Evolutionary conservation across 2,888 invertebrate species (phyloP).

Genomic region (Ariolimax columbianus): DNA sequence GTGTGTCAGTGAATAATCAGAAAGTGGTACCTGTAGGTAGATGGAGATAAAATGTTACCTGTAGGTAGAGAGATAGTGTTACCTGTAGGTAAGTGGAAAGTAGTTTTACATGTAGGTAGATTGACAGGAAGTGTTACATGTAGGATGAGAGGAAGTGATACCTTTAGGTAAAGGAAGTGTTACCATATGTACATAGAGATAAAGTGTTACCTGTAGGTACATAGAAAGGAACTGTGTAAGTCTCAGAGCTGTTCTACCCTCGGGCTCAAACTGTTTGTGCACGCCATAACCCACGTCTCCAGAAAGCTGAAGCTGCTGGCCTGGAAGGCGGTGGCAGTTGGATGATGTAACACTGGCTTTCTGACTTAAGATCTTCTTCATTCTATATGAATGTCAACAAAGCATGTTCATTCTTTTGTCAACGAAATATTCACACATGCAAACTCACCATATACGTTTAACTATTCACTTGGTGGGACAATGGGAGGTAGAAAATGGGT

Average conservation of each 20-base stretch:
- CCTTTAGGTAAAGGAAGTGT: not conserved
- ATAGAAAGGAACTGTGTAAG: constrained; percentile 95
- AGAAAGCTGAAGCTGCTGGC: constrained; percentile 87
- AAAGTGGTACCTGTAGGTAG: not conserved
- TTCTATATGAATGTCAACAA: constrained; percentile 23
- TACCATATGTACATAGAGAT: not conserved
- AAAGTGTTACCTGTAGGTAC: constrained; percentile 82
- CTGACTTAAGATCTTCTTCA: constrained; percentile 58
- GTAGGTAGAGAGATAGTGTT: not conserved
- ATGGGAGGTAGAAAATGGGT: no score
- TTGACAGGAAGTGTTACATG: not conserved
- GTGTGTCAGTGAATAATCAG: no score
- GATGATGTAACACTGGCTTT: constrained; percentile 56
- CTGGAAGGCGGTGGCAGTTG: constrained; percentile 79
- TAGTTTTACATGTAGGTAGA: not conserved
- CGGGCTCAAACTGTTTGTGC: constrained; percentile 91
- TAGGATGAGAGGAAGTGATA: not conserved
- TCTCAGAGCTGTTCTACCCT: constrained; percentile 95
- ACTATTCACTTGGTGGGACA: no score
- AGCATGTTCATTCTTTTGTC: not conserved
- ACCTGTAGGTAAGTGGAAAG: not conserved
- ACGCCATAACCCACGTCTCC: constrained; percentile 92
- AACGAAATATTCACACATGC: not conserved
- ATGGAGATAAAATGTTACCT: not conserved
- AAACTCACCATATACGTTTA: no score